Base-by-base conservation (phyloP, 2,797 vertebrate species). In the Eulemur albifrons region DNA sequence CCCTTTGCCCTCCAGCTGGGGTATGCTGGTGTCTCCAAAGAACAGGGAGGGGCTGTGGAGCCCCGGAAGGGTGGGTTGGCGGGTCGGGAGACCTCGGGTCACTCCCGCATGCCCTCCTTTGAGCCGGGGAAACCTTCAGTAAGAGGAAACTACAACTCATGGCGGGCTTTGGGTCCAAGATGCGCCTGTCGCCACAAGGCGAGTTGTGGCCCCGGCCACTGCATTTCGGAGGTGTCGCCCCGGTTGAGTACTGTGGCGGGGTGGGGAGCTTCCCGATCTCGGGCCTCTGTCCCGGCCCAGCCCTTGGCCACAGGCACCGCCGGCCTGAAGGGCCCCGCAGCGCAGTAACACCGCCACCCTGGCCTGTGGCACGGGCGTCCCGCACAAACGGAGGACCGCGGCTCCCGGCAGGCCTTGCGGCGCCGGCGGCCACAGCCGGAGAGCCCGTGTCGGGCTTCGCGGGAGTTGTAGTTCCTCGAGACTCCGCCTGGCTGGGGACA, bases 301-400 rank as follows among this genome's bases (percentile, higher is more conserved):
- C 99, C 99, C 98, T 99, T 99, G 98, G 99, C 98, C 61, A n/a
- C 54, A 35, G 76, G 38, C 87, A n/a, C 11, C 3, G 1, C 61
- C 0, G 8, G 38, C 8, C 1, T 4, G 20, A 25, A 57, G 54
- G 5, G 1, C 4, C 9, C 5, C 23, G 6, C 1, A 8, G 43
- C 0, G 4, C 45, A 35, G 0, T 43, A 40, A 7, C 38, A 57
- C 18, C 1, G 7, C 7, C 32, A 1, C 14, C 20, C 32, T 32
- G 63, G 15, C 32, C 32, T 8, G 7, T 65, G 61, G 61, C 54
- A 12, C 25, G 59, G 0, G 4, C 59, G 25, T 12, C 15, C 72
- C 5, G 25, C 0, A 9, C 73, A 20, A 25, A 7, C 5, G 10
- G 14, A 23, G 1, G 35, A 52, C 65, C 54, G 13, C 67, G 14